Evolutionary conservation across 2,113 vertebrate species (phyloP).

Genomic region (Zeus faber): DNA sequence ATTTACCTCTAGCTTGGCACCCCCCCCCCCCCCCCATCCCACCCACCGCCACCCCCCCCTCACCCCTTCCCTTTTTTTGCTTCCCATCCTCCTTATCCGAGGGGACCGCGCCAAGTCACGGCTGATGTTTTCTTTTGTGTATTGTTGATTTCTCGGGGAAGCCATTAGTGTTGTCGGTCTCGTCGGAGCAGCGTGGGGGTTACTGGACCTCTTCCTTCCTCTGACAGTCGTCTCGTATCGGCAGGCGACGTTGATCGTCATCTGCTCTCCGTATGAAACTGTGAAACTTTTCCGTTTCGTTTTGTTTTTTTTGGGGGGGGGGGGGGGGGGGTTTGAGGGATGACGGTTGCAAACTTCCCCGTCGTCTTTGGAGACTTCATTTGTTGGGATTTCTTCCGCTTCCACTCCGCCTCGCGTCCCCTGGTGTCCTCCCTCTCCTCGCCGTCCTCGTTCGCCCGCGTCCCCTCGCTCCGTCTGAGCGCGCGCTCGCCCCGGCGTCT

Average conservation of each 20-base stretch:
- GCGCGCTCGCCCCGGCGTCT: neutral
- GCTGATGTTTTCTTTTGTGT: conserved; percentile 47
- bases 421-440: no score
- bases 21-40: no score
- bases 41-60: neutral
- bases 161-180: conserved; percentile 57
- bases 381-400: conserved; percentile 14
- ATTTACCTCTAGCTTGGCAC: neutral
- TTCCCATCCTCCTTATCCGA: conserved; percentile 32
- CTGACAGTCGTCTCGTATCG: conserved; percentile 54
- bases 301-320: no score
- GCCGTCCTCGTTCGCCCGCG: no score
- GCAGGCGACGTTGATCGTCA: conserved; percentile 11
- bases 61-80: neutral
- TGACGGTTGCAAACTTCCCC: no score
- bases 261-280: neutral
- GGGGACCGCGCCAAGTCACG: conserved; percentile 46
- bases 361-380: conserved; percentile 32
- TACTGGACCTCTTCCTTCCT: conserved; percentile 53
- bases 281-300: no score
- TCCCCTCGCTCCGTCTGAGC: no score
- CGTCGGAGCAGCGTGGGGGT: conserved; percentile 37
- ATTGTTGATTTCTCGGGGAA: conserved; percentile 59
- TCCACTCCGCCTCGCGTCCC: no score
- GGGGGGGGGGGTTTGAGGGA: no score